Percentiles rank a stretch among this genome's conserved stretches.
Conservation (phyloP, 2,113 vertebrate species). For the Isurus oxyrinchus region DNA sequence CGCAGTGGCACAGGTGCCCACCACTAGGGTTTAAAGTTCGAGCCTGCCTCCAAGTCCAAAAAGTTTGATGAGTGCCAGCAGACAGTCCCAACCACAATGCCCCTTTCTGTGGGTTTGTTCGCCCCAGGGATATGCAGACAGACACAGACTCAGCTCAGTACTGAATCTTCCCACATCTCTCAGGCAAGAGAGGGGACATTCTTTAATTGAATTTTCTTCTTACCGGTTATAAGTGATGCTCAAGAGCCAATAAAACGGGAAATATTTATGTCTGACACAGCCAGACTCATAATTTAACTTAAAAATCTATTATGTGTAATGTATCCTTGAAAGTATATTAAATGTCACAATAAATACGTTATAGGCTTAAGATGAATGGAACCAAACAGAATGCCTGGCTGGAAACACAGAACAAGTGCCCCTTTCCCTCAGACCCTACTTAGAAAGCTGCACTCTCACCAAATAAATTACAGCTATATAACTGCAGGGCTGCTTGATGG, state of each 20-base stretch:
- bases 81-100: not conserved
- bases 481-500: not conserved
- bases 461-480: slow-evolving; percentile 16
- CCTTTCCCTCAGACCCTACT: slow-evolving; percentile 17
- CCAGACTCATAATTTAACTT: slow-evolving; percentile 19
- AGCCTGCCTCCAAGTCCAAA: not conserved
- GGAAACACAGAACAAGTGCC: slow-evolving; percentile 21
- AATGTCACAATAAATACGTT: slow-evolving; percentile 14
- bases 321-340: slow-evolving; percentile 33
- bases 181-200: too few species aligned
- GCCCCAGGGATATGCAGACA: not conserved
- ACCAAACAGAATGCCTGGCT: not conserved
- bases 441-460: slow-evolving; percentile 1
- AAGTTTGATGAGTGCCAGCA: not conserved
- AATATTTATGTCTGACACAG: slow-evolving; percentile 17
- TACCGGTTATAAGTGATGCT: not conserved
- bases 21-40: not conserved
- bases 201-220: slow-evolving; percentile 1
- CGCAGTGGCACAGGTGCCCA: not conserved
- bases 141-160: not conserved
- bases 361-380: slow-evolving; percentile 27
- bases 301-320: slow-evolving; percentile 32
- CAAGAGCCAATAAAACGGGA: slow-evolving; percentile 1
- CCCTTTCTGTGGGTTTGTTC: not conserved
- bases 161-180: not conserved